These are phyloP conservation scores for Tetrapedia diversipes DNA, from an alignment of 2,888 invertebrate genomes.

Conservation along the genomic window DNA sequence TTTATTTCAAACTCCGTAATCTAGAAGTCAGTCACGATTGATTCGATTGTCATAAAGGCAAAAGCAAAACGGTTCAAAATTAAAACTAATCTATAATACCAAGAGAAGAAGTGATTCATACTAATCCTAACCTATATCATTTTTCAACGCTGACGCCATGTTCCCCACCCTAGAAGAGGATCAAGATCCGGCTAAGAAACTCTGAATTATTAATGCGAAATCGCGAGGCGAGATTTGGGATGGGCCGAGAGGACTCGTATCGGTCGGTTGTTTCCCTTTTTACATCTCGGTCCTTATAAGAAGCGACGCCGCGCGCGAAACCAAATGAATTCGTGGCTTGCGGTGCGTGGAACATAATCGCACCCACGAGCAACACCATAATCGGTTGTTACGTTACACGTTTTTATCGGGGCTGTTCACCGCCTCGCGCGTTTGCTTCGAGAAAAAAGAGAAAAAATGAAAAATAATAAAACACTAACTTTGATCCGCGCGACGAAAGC, in stretches of 20 bases:
- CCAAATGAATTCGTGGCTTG: slow-evolving; percentile 57
- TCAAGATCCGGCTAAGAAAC: background rate
- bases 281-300: slow-evolving; percentile 62
- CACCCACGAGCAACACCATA: slow-evolving; percentile 68
- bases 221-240: slow-evolving; percentile 26
- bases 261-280: slow-evolving; percentile 31
- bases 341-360: slow-evolving; percentile 56
- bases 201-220: slow-evolving; percentile 33
- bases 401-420: slow-evolving; percentile 56
- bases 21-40: too few species aligned
- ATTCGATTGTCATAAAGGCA: too few species aligned
- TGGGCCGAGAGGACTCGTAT: slow-evolving; percentile 3
- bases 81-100: background rate
- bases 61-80: background rate
- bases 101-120: background rate
- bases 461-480: slow-evolving; percentile 27
- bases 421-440: background rate
- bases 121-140: background rate
- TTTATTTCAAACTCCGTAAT: too few species aligned
- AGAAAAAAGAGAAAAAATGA: background rate
- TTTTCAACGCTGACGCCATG: too few species aligned
- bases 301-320: slow-evolving; percentile 33
- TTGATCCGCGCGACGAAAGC: slow-evolving; percentile 60
- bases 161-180: background rate
- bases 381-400: slow-evolving; percentile 60